Percentiles rank a stretch among this genome's conserved stretches.
Conservation (phyloP, 2,888 invertebrate species). For the Himalopsyche japonica region DNA sequence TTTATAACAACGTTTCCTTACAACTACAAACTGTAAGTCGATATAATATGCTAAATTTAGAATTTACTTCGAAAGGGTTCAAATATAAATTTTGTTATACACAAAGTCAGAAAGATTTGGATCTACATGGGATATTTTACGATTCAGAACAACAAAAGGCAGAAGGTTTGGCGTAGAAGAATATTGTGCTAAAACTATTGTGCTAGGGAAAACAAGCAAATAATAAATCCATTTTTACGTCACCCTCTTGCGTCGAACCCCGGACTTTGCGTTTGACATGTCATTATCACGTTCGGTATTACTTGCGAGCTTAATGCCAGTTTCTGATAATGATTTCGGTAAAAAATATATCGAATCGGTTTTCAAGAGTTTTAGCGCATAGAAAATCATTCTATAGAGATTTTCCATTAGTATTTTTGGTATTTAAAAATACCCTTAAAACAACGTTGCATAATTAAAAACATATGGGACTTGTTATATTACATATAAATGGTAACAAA, state of each 20-base stretch:
- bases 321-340: not conserved
- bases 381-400: too few species aligned
- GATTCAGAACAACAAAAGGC: not conserved
- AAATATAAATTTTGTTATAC: too few species aligned
- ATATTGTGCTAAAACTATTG: conserved; percentile 9
- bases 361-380: not conserved
- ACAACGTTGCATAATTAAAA: too few species aligned
- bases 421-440: too few species aligned
- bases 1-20: too few species aligned
- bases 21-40: too few species aligned
- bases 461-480: too few species aligned
- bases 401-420: too few species aligned
- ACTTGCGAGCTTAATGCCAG: not conserved
- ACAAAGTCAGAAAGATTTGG: not conserved
- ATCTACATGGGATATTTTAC: not conserved
- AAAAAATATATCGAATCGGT: not conserved
- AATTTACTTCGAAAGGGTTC: too few species aligned
- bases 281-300: conserved; percentile 20
- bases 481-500: too few species aligned
- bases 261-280: conserved; percentile 15
- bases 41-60: too few species aligned
- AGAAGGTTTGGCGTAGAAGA: not conserved
- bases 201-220: conserved; percentile 26
- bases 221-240: conserved; percentile 34
- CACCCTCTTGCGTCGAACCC: not conserved